phyloP scores from a whole-genome alignment of 2,113 vertebrate species.

The Anhinga rufa region DNA sequence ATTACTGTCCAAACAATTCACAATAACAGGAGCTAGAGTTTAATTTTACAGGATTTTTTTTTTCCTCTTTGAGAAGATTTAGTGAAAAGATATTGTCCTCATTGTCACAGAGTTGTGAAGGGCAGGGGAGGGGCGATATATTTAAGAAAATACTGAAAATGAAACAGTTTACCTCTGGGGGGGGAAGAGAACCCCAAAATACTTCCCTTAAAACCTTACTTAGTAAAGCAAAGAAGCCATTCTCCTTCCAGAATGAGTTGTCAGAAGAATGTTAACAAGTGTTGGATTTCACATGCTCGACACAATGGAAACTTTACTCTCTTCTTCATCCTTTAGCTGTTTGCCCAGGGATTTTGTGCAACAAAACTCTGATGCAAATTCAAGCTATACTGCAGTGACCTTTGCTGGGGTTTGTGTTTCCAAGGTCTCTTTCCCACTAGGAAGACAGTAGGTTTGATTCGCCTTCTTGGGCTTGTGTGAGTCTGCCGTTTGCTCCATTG shows the following conservation, averaged over 20 bases:
- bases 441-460: not conserved
- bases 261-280: not conserved
- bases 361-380: not conserved
- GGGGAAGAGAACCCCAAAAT: not conserved
- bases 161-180: not conserved
- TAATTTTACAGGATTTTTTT: not conserved
- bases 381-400: not conserved
- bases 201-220: not conserved
- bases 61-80: not conserved
- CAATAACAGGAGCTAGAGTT: conserved; percentile 1
- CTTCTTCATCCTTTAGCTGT: not conserved
- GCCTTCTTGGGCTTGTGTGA: not conserved
- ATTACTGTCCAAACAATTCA: not conserved
- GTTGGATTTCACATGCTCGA: not conserved
- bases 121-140: not conserved
- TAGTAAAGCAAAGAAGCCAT: not conserved
- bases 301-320: not conserved
- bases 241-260: not conserved
- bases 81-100: not conserved
- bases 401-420: not conserved
- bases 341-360: not conserved
- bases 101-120: not conserved
- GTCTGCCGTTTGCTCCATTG: not conserved
- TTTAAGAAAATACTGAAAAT: not conserved
- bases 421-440: not conserved